Base-by-base conservation (phyloP, 2,888 invertebrate genomes). In the Tiliacea aurago region DNA sequence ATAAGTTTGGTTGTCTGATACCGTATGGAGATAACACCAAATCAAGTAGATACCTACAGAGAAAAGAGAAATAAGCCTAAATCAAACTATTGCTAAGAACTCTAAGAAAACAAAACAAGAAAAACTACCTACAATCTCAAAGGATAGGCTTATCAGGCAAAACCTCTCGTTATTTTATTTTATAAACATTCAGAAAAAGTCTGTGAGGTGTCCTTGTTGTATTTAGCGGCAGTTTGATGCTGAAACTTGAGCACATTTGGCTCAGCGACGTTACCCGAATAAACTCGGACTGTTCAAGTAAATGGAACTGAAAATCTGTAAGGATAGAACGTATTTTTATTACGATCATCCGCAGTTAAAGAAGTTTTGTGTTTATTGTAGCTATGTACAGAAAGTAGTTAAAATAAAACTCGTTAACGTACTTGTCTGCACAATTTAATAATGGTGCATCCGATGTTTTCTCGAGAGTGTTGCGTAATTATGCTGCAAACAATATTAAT, bases 221-320 rank as follows among this genome's bases (percentile, higher is more conserved):
- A 61, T 49, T 49, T 33, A 55, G 37, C 47, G 33, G 51, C 43
- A 59, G 58, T 63, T 63, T 55, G 70, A 45, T 64, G 15, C 61
- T 62, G 6, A 70, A 73, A 53, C 70, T 72, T 75, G 43, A 58
- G 56, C 63, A 59, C 63, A 65, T 76, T 77, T 70, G 53, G 69
- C 53, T n/a, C 41, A 6, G 45, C 37, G 66, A 70, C 37, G 47
- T 63, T 59, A 63, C 65, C 43, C 18, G 23, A 78, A 69, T 66
- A 78, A 68, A 78, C 64, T 62, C 23, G 33, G 78, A 69, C 56
- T 58, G 15, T 65, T 62, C 51, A 62, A 58, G 58, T 58, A 58
- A 78, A 69, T 66, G 65, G 47, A 65, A 77, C 56, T 58, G 41
- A 56, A 62, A 69, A 43, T 73, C 51, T 64, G 28, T 66, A 37